Percentiles rank a stretch among this genome's conserved stretches.
Evolutionary conservation across 2,797 vertebrate genomes (phyloP).

Genomic region (Iguana delicatissima): DNA sequence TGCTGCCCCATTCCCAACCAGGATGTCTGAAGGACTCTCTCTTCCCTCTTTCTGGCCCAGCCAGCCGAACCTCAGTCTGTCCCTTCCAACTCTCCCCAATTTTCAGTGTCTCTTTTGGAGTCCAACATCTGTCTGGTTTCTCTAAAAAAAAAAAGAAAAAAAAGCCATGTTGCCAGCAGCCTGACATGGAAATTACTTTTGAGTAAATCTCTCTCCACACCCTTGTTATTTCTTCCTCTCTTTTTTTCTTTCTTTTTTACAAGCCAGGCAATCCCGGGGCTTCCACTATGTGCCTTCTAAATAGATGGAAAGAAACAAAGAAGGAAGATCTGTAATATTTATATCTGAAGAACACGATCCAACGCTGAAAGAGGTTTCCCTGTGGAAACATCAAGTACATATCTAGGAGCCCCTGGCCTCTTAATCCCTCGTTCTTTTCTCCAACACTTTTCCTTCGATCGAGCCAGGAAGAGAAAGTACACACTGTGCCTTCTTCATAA

Average conservation of each 20-base stretch:
- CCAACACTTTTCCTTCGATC: neutral
- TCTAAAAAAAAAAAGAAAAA: neutral
- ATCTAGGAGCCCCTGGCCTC: neutral
- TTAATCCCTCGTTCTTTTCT: neutral
- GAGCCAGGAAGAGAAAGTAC: neutral
- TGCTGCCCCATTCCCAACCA: neutral
- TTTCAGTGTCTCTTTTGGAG: neutral
- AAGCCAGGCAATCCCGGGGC: neutral
- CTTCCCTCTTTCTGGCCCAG: neutral
- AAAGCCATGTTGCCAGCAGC: neutral
- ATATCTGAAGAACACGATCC: neutral
- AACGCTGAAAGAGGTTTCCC: neutral
- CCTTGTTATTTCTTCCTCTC: too few species aligned
- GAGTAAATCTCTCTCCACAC: neutral
- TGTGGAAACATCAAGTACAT: too few species aligned
- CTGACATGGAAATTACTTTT: neutral
- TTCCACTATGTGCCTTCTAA: neutral
- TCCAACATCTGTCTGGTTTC: constrained; percentile 25
- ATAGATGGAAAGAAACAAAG: neutral
- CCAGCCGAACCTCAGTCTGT: neutral
- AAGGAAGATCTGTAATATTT: neutral
- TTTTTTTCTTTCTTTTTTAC: neutral
- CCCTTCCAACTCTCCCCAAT: neutral
- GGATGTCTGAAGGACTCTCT: neutral
- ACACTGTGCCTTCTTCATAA: neutral